Percentiles rank a stretch among this genome's conserved stretches.
phyloP scores from a whole-genome alignment of 2,113 vertebrate species.

The Barbus barbus region DNA sequence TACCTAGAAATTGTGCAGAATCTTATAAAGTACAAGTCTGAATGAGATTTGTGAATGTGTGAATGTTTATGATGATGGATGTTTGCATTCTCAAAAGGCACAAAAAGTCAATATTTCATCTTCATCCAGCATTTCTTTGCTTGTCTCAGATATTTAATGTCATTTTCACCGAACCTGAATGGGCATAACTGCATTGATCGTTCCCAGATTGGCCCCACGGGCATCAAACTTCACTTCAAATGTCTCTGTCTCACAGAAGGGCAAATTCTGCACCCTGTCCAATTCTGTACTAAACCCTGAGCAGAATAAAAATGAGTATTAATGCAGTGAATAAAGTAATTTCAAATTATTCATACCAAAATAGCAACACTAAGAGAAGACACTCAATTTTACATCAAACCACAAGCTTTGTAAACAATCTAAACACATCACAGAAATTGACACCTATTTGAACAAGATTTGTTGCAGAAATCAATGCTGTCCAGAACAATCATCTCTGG shows the following conservation, averaged over 20 bases:
- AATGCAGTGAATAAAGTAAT: neutral
- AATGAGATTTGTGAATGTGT: neutral
- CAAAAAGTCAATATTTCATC: neutral
- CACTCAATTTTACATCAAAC: neutral
- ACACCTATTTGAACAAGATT: neutral
- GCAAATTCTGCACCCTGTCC: conserved; percentile 72
- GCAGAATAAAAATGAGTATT: neutral
- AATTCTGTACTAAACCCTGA: conserved; percentile 78
- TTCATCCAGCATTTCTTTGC: neutral
- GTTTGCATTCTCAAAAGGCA: neutral
- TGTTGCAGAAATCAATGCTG: neutral
- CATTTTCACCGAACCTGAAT: conserved; percentile 73
- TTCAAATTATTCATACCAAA: neutral
- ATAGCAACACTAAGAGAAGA: neutral
- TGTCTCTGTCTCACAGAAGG: conserved; percentile 63
- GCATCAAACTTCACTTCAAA: conserved; percentile 79
- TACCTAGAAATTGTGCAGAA: no score
- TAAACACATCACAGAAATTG: neutral
- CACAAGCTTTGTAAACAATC: neutral
- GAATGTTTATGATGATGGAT: neutral
- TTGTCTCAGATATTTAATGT: neutral
- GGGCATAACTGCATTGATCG: conserved; percentile 68
- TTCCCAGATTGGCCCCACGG: conserved; percentile 65
- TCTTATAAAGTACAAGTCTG: neutral
- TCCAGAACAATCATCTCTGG: neutral